Conservation (phyloP, 2,888 invertebrate genomes). For the Abscondita cerata region DNA sequence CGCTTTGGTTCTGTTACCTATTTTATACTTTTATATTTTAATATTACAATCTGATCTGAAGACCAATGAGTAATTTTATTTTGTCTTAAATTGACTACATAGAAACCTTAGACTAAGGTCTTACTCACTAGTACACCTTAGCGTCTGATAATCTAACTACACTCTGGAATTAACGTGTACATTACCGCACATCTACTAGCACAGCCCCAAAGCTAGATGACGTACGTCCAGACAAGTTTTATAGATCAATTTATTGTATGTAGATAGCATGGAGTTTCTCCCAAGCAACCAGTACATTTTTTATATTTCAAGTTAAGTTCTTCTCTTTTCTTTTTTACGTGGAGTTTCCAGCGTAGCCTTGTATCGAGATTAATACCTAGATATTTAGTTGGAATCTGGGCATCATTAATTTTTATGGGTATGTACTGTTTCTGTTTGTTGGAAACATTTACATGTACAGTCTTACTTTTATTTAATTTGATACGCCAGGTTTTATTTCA, state of each 20-base stretch:
- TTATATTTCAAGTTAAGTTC: constrained; percentile 30
- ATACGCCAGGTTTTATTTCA: constrained; percentile 41
- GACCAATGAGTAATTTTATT: constrained; percentile 16
- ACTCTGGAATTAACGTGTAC: constrained; percentile 12
- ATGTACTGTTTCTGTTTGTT: constrained; percentile 34
- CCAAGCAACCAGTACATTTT: constrained; percentile 14
- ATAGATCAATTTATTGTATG: too few relatives aligned
- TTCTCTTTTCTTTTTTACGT: constrained; percentile 35
- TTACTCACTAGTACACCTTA: constrained; percentile 14
- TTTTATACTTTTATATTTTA: too few relatives aligned
- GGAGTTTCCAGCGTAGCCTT: constrained; percentile 35
- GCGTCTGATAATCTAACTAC: constrained; percentile 10
- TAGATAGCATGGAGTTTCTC: not conserved
- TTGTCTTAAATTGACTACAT: constrained; percentile 10
- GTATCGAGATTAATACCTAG: constrained; percentile 22
- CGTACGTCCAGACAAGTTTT: constrained; percentile 28
- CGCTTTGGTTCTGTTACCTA: too few relatives aligned
- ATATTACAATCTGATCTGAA: constrained; percentile 14
- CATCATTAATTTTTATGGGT: not conserved
- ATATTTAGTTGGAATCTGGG: constrained; percentile 30
- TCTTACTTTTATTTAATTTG: constrained; percentile 41
- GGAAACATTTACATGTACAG: constrained; percentile 39
- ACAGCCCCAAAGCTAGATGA: constrained; percentile 6
- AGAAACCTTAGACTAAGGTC: not conserved
- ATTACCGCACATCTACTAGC: not conserved